These are phyloP conservation scores for Neomorphus geoffroyi DNA, from an alignment of 2,797 vertebrate species.

Conservation along the genomic window DNA sequence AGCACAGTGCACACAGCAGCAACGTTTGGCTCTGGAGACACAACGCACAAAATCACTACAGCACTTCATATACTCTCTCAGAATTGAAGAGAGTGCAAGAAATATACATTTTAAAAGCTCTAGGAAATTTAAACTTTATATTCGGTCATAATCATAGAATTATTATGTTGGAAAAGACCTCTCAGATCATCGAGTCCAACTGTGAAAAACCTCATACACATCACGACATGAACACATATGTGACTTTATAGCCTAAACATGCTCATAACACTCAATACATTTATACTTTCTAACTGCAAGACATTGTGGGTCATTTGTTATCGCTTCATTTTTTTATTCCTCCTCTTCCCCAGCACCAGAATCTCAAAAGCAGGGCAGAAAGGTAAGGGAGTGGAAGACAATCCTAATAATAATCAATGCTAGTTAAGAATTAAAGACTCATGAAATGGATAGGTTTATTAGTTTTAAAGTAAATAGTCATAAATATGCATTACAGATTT, in stretches of 20 bases:
- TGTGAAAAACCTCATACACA: background rate
- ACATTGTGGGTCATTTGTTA: background rate
- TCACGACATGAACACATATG: background rate
- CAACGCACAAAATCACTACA: background rate
- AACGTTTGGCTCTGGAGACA: background rate
- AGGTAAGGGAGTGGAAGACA: background rate
- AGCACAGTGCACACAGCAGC: background rate
- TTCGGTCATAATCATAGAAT: background rate
- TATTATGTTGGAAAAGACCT: too few species aligned
- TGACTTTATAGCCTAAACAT: background rate
- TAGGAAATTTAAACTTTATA: background rate
- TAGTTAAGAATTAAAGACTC: background rate
- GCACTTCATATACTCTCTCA: background rate
- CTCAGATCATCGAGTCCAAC: too few species aligned
- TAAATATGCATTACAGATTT: background rate
- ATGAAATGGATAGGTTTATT: background rate
- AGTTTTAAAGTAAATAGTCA: background rate
- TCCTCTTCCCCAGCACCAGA: background rate
- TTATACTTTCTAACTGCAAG: background rate
- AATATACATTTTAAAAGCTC: background rate
- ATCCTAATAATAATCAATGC: background rate
- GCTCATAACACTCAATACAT: background rate
- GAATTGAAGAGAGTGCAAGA: background rate
- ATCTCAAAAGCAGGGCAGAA: background rate
- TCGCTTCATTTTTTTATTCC: background rate